Percentiles rank a stretch among this genome's conserved stretches.
phyloP scores from a whole-genome alignment of 2,113 vertebrate species.

The Porphyrio hochstetteri region DNA sequence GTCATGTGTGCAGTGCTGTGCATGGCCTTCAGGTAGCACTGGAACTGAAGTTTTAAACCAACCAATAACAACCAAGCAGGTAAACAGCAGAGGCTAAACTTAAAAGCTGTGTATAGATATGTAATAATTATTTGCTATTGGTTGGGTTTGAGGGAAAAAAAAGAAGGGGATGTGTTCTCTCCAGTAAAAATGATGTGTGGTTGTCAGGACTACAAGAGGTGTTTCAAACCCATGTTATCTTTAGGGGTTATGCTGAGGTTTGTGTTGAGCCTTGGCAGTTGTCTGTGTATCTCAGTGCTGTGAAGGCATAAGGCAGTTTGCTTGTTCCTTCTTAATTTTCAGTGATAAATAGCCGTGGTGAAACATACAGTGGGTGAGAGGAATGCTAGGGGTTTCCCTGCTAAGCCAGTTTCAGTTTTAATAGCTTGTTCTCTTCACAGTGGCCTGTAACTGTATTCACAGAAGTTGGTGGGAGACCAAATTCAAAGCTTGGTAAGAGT shows the following conservation, averaged over 20 bases:
- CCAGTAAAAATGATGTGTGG: background rate
- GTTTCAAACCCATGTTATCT: background rate
- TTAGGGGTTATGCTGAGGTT: background rate
- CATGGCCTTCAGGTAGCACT: background rate
- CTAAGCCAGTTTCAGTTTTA: background rate
- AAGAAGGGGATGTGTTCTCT: background rate
- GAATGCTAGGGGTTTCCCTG: background rate
- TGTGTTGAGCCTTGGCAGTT: background rate
- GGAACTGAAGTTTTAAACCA: background rate
- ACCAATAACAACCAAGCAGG: background rate
- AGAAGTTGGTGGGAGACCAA: background rate
- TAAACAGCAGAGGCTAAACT: background rate
- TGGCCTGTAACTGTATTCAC: background rate
- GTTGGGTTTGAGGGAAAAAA: background rate
- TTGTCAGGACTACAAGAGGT: background rate
- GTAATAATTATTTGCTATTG: background rate
- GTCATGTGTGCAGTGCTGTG: background rate
- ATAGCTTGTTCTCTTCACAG: background rate
- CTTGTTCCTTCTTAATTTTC: background rate
- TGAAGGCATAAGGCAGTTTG: background rate
- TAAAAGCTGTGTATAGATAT: background rate
- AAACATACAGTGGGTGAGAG: background rate
- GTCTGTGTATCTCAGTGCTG: background rate
- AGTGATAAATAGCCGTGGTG: background rate
- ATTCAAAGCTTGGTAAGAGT: background rate